phyloP scores from a whole-genome alignment of 2,888 invertebrate species.

The Alviniconcha strummeri region DNA sequence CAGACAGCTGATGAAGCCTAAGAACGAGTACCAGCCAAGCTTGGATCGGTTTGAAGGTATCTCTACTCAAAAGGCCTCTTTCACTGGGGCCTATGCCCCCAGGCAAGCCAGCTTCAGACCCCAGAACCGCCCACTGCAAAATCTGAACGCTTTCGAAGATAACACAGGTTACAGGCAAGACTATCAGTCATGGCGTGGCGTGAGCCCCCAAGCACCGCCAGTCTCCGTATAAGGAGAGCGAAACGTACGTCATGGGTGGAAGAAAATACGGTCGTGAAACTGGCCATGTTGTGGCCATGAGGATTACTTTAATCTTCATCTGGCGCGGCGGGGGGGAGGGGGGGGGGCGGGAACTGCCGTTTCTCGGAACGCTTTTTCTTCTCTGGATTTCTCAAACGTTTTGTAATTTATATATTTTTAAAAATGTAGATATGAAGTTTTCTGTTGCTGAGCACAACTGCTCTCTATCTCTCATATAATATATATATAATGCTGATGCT shows the following conservation, averaged over 20 bases:
- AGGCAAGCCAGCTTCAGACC: constrained; percentile 56
- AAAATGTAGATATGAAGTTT: background rate
- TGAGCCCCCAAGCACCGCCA: constrained; percentile 9
- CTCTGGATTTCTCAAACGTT: background rate
- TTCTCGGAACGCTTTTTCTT: background rate
- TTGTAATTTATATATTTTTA: background rate
- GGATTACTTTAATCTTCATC: too few species aligned
- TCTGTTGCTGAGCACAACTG: background rate
- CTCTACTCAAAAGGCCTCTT: constrained; percentile 65
- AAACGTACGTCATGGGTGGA: background rate
- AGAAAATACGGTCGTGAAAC: background rate
- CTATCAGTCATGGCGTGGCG: constrained; percentile 50
- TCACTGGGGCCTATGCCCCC: constrained; percentile 51
- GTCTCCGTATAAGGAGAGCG: constrained; percentile 13
- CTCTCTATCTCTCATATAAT: background rate
- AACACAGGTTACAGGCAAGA: constrained; percentile 61
- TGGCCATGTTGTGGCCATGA: background rate
- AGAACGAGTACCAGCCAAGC: constrained; percentile 59
- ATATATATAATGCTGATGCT: too few species aligned
- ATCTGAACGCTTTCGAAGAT: constrained; percentile 62
- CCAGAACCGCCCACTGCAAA: constrained; percentile 47
- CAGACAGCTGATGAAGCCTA: constrained; percentile 47
- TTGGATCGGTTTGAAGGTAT: constrained; percentile 64
- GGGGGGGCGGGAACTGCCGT: too few species aligned
- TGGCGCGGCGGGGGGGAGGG: too few species aligned